Conservation (phyloP, 2,797 vertebrate genomes). For the Mus spretus region DNA sequence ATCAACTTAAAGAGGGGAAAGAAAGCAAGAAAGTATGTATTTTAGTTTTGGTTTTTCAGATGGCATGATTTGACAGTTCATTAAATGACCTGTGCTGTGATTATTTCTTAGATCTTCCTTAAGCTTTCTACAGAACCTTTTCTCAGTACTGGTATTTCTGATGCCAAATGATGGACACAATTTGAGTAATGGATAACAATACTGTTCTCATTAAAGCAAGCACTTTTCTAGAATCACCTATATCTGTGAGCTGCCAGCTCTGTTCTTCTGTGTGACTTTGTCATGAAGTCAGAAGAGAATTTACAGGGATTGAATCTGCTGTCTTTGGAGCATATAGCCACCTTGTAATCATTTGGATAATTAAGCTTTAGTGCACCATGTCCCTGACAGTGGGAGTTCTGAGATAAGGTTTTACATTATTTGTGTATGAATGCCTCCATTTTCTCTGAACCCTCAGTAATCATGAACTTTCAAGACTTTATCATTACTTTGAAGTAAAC, state of each 20-base stretch:
- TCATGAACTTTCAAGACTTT: background rate
- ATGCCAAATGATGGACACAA: background rate
- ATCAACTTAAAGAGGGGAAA: background rate
- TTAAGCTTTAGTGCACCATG: background rate
- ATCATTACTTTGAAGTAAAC: background rate
- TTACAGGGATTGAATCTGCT: background rate
- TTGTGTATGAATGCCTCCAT: background rate
- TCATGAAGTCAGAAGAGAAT: background rate
- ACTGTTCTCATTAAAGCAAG: background rate
- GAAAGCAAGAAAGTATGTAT: background rate
- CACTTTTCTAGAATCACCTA: background rate
- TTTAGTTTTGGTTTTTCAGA: background rate
- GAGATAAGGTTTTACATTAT: background rate
- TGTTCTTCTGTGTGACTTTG: background rate
- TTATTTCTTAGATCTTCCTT: background rate
- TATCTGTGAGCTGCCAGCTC: background rate
- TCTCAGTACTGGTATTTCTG: background rate
- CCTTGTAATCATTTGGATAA: background rate
- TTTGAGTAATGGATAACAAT: background rate
- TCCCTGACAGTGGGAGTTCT: background rate
- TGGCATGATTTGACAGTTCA: background rate
- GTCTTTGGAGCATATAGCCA: background rate
- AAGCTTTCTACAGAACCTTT: background rate
- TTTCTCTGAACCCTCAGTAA: background rate
- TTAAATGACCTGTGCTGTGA: background rate